Evolutionary conservation across 1,140 invertebrate genomes (phyloP).

Genomic region (roundworm (Caenorhabditis elegans)): DNA sequence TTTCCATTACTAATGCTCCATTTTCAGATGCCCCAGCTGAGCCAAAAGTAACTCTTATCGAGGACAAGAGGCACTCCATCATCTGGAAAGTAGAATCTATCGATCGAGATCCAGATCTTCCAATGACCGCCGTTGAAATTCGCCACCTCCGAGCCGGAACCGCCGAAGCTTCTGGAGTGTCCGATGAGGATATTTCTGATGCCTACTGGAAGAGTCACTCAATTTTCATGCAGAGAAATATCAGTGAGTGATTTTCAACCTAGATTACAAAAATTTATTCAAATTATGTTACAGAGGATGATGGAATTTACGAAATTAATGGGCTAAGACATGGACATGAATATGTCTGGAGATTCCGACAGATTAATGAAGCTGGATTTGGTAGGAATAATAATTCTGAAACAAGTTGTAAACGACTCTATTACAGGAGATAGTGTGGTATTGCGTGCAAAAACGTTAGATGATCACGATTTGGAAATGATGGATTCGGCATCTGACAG

Average conservation of each 20-base stretch:
- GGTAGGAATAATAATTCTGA: background rate
- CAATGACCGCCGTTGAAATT: constrained; percentile 36
- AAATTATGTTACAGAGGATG: constrained; percentile 27
- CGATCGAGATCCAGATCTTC: constrained; percentile 42
- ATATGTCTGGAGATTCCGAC: constrained; percentile 47
- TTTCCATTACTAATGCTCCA: too few relatives aligned
- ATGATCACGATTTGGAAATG: constrained; percentile 14
- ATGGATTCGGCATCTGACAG: background rate
- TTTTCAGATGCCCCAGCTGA: constrained; percentile 46
- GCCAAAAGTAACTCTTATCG: constrained; percentile 30
- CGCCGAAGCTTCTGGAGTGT: background rate
- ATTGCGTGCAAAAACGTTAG: background rate
- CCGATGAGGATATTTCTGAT: constrained; percentile 30
- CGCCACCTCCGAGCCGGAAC: constrained; percentile 40
- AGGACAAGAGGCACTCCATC: constrained; percentile 34
- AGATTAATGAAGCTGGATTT: constrained; percentile 36
- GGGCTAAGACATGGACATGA: constrained; percentile 41
- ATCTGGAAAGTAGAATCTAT: constrained; percentile 42
- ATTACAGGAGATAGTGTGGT: constrained; percentile 23
- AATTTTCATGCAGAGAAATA: constrained; percentile 14
- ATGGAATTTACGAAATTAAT: constrained; percentile 41
- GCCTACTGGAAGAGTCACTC: constrained; percentile 35
- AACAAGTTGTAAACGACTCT: background rate
- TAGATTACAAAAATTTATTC: background rate
- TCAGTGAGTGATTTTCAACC: background rate